phyloP scores from a whole-genome alignment of 2,888 invertebrate species.

The Drosophila falleni region DNA sequence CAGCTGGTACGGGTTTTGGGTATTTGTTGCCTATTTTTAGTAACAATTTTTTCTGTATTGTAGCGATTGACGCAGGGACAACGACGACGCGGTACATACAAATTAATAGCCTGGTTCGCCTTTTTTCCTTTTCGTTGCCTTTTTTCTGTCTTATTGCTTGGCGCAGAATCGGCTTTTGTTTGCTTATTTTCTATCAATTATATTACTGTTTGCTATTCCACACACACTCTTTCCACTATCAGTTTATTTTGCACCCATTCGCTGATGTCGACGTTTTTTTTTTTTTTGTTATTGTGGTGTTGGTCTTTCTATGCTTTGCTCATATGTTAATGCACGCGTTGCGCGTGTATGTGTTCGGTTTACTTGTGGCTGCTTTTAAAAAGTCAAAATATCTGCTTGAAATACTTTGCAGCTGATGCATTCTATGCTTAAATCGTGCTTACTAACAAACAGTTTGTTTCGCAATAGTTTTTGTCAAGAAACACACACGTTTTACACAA shows the following conservation, averaged over 20 bases:
- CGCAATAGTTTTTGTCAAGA: slow-evolving; percentile 10
- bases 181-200: slow-evolving; percentile 54
- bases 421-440: slow-evolving; percentile 24
- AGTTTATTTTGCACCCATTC: slow-evolving; percentile 12
- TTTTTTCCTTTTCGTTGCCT: no score
- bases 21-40: slow-evolving; percentile 80
- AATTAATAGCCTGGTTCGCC: slow-evolving; percentile 21
- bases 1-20: slow-evolving; percentile 41
- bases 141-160: slow-evolving; percentile 10
- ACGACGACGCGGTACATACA: slow-evolving; percentile 17
- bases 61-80: slow-evolving; percentile 36
- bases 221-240: slow-evolving; percentile 14
- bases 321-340: slow-evolving; percentile 41
- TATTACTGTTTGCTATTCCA: slow-evolving; percentile 46
- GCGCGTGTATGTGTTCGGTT: slow-evolving; percentile 26
- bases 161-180: slow-evolving; percentile 24
- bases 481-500: slow-evolving; percentile 45
- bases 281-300: slow-evolving; percentile 30
- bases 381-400: slow-evolving; percentile 20
- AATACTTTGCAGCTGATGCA: slow-evolving; percentile 18
- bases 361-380: slow-evolving; percentile 25
- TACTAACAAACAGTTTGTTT: neutral
- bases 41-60: slow-evolving; percentile 37
- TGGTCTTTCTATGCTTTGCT: slow-evolving; percentile 47
- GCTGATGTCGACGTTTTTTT: slow-evolving; percentile 1